These are phyloP conservation scores for Odontothrips loti DNA, from an alignment of 2,888 invertebrate genomes.

Conservation along the genomic window DNA sequence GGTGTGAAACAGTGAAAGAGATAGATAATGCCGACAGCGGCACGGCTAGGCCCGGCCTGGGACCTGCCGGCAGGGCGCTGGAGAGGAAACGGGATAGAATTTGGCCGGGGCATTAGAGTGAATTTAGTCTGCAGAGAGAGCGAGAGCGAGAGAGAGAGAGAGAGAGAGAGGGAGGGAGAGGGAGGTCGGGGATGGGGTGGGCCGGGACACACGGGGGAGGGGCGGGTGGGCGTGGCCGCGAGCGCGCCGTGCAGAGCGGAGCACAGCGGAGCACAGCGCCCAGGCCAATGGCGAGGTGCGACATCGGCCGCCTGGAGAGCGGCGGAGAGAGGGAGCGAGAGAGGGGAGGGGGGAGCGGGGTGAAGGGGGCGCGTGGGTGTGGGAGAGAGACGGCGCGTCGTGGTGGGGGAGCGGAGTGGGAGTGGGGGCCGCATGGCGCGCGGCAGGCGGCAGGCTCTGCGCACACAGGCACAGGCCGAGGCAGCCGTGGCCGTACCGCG, in stretches of 20 bases:
- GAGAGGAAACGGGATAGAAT: slow-evolving; percentile 17
- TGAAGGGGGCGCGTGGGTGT: neutral
- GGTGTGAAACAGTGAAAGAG: slow-evolving; percentile 19
- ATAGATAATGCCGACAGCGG: slow-evolving; percentile 3
- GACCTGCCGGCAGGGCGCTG: neutral
- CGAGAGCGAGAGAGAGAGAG: neutral
- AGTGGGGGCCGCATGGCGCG: neutral
- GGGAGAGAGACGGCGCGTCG: neutral
- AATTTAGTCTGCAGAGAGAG: neutral
- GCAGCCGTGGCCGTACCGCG: neutral
- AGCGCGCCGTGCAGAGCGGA: neutral
- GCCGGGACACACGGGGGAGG: neutral
- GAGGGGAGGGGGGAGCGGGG: neutral
- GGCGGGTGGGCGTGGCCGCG: neutral
- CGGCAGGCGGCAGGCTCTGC: neutral
- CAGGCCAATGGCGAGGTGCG: neutral
- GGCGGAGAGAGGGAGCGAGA: neutral
- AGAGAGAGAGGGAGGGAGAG: neutral
- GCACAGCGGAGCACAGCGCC: neutral
- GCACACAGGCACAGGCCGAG: neutral
- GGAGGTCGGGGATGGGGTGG: neutral
- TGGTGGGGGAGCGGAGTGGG: neutral
- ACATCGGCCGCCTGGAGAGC: neutral
- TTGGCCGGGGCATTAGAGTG: slow-evolving; percentile 22
- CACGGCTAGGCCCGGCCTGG: neutral